Evolutionary conservation across 2,797 vertebrate genomes (phyloP).

Genomic region (Brotula barbata): DNA sequence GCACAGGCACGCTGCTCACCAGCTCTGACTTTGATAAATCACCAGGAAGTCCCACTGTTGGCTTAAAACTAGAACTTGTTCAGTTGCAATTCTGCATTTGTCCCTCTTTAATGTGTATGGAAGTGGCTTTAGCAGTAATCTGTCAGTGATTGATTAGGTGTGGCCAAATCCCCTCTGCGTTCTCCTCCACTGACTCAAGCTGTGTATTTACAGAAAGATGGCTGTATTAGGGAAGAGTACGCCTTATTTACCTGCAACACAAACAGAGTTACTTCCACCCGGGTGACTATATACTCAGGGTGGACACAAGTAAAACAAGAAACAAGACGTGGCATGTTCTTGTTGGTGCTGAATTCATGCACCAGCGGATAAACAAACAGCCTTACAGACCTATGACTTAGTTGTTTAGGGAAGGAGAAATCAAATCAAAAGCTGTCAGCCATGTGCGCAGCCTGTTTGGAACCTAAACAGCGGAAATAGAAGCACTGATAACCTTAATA

Average conservation of each 20-base stretch:
- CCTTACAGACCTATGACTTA: slow-evolving; percentile 56
- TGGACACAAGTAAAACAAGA: slow-evolving; percentile 69
- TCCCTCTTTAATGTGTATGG: slow-evolving; percentile 99
- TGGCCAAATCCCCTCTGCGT: slow-evolving; percentile 85
- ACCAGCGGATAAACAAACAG: slow-evolving; percentile 65
- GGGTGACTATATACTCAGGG: slow-evolving; percentile 76
- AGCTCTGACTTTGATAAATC: slow-evolving; percentile 99
- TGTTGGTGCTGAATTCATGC: slow-evolving; percentile 65
- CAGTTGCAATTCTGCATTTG: slow-evolving; percentile 99
- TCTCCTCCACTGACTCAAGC: slow-evolving; percentile 77
- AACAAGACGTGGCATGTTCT: slow-evolving; percentile 75
- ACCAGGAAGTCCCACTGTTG: slow-evolving; percentile 99
- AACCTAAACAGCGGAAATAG: slow-evolving; percentile 13
- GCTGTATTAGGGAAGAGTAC: slow-evolving; percentile 85
- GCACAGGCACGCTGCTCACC: slow-evolving; percentile 93
- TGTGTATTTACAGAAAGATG: slow-evolving; percentile 85
- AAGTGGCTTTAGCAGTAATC: slow-evolving; percentile 99
- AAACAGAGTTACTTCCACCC: slow-evolving; percentile 91
- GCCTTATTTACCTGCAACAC: slow-evolving; percentile 90
- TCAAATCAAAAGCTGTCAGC: slow-evolving; percentile 40
- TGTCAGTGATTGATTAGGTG: slow-evolving; percentile 99
- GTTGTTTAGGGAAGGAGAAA: slow-evolving; percentile 45
- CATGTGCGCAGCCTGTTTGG: slow-evolving; percentile 11
- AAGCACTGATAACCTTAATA: slow-evolving; percentile 24
- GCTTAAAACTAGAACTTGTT: slow-evolving; percentile 99